phyloP scores from a whole-genome alignment of 1,140 invertebrate species.

The Vanessa atalanta region DNA sequence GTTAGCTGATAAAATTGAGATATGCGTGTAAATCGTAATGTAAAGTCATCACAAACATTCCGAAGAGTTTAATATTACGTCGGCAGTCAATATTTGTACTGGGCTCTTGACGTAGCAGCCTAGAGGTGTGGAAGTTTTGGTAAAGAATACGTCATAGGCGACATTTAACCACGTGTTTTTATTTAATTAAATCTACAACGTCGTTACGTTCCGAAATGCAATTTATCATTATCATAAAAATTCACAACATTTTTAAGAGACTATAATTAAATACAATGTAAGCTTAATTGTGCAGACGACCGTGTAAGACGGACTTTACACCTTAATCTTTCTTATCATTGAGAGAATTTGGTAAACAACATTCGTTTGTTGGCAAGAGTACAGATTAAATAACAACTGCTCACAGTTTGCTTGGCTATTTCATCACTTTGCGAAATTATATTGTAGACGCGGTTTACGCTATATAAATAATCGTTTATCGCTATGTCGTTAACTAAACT shows the following conservation, averaged over 20 bases:
- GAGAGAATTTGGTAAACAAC: constrained; percentile 43
- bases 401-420: constrained; percentile 38
- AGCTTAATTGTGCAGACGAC: constrained; percentile 21
- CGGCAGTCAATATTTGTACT: constrained; percentile 61
- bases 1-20: constrained; percentile 46
- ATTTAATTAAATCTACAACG: constrained; percentile 6
- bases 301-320: constrained; percentile 36
- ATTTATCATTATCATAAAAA: constrained; percentile 25
- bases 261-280: constrained; percentile 28
- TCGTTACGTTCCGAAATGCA: constrained; percentile 17
- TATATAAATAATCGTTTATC: constrained; percentile 16
- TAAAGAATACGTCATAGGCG: constrained; percentile 52
- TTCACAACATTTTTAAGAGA: constrained; percentile 1
- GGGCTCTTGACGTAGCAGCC: constrained; percentile 54
- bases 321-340: constrained; percentile 42
- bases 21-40: constrained; percentile 36
- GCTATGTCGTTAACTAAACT: constrained; percentile 13
- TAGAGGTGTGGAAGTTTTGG: constrained; percentile 69
- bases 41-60: constrained; percentile 39
- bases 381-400: constrained; percentile 41
- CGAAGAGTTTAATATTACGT: constrained; percentile 55
- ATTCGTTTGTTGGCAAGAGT: constrained; percentile 41
- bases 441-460: constrained; percentile 18
- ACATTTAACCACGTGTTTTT: constrained; percentile 1
- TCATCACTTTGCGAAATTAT: constrained; percentile 46